Percentiles rank a stretch among this genome's conserved stretches.
Conservation (phyloP, 2,113 vertebrate species). For the Sylvietta virens region DNA sequence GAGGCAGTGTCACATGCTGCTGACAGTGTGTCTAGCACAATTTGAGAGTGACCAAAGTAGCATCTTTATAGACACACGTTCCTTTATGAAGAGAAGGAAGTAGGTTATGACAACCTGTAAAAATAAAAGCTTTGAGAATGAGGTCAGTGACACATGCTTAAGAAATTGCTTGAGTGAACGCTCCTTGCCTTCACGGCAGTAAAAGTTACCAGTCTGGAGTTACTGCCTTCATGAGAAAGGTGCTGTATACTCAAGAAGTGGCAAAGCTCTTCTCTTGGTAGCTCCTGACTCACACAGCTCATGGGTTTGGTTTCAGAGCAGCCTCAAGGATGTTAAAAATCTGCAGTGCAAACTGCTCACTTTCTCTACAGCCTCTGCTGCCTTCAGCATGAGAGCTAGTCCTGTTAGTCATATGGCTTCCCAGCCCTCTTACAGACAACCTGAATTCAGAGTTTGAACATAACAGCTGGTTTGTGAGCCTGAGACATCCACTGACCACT, state of each 20-base stretch:
- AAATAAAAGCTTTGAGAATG: constrained; percentile 42
- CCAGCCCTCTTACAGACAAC: not conserved
- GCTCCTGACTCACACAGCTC: not conserved
- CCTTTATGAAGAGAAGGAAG: not conserved
- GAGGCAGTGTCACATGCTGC: not conserved
- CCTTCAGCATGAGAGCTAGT: not conserved
- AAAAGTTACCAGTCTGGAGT: not conserved
- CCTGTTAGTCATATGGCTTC: not conserved
- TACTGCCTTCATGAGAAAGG: not conserved
- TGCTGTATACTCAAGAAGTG: not conserved
- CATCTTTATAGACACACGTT: not conserved
- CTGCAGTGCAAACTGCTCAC: not conserved
- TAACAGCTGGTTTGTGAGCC: not conserved
- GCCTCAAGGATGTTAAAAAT: not conserved
- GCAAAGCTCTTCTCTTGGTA: not conserved
- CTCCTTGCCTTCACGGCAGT: not conserved
- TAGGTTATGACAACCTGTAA: not conserved
- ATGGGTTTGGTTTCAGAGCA: not conserved
- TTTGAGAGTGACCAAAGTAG: not conserved
- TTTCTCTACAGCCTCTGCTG: not conserved
- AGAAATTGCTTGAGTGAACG: not conserved
- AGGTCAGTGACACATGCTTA: not conserved
- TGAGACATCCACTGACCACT: not conserved
- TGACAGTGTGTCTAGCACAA: not conserved
- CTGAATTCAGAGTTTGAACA: not conserved